Percentiles rank a stretch among this genome's conserved stretches.
These are phyloP conservation scores for Scyliorhinus canicula DNA, from an alignment of 2,797 vertebrate genomes.

Conservation along the genomic window DNA sequence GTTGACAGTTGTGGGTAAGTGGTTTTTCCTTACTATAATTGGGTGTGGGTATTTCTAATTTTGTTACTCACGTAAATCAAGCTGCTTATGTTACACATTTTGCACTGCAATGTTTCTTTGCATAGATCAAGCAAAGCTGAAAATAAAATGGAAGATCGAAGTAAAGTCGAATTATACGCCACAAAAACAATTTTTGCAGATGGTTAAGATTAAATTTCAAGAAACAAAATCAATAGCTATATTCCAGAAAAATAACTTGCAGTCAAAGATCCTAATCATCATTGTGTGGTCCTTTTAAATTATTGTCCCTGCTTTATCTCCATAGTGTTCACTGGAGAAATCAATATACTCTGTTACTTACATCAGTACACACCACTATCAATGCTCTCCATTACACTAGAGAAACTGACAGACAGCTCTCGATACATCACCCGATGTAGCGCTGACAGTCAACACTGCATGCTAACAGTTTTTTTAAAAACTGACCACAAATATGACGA, in stretches of 20 bases:
- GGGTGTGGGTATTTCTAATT: background rate
- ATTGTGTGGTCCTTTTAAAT: background rate
- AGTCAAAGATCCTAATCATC: background rate
- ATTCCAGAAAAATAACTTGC: background rate
- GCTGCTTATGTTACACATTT: background rate
- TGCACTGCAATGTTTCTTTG: background rate
- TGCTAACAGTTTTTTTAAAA: background rate
- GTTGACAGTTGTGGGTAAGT: background rate
- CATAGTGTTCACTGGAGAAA: background rate
- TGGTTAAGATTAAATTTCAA: background rate
- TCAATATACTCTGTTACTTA: background rate
- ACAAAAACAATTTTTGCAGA: background rate
- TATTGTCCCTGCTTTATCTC: background rate
- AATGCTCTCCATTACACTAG: background rate
- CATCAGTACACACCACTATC: background rate
- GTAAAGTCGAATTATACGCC: background rate
- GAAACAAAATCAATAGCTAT: background rate
- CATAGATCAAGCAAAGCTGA: background rate
- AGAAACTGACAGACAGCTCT: background rate
- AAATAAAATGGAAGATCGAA: background rate
- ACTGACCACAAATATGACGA: background rate
- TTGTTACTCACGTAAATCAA: background rate
- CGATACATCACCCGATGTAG: background rate
- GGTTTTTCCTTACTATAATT: background rate
- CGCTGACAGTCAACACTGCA: background rate